Evolutionary conservation across 2,113 vertebrate species (phyloP), one percentile per base, ranked within the genome.

Genomic region (Ursus arctos): DNA sequence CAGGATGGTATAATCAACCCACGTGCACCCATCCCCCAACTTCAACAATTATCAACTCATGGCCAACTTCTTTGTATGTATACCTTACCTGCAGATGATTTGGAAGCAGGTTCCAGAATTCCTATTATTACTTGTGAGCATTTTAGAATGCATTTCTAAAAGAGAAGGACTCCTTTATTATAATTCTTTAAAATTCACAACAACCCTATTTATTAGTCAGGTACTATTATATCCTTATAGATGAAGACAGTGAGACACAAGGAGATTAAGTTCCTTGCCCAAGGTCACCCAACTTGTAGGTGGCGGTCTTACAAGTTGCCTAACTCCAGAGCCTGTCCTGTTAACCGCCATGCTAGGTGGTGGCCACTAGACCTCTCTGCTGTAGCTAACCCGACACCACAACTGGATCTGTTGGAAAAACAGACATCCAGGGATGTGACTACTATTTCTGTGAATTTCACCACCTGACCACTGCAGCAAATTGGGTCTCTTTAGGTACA

Each of bases 91-190:
- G 21, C 61, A 74, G 47, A 65, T 36, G 67, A 59, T 86, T 97
- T 59, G 69, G 36, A 92, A 83, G 49, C 57, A 81, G 65, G 91
- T 51, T 33, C 33, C 65, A 72, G 49, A 49, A 24, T 53, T 69
- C 26, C 14, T 90, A 69, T 69, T n/a, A 36, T 74, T 67, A 96
- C 87, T 61, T 82, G 22, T 82, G 65, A 95, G 21, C 47, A 77
- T 77, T 96, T 55, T 49, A 76, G 80, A 61, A 82, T 89, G n/a
- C 69, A 36, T 59, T 72, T 93, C 83, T 87, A 87, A 86, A 98
- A 94, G 83, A 79, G 33, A 67, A 92, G 4, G 28, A 53, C n/a
- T 82, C 4, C 28, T 82, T 71, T 88, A 16, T 77, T 31, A 4
- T 59, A 86, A 83, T 87, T 82, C 16, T 79, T 88, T 61, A 86